Evolutionary conservation across 2,797 vertebrate genomes (phyloP).

Genomic region (Centropyge bicolor): DNA sequence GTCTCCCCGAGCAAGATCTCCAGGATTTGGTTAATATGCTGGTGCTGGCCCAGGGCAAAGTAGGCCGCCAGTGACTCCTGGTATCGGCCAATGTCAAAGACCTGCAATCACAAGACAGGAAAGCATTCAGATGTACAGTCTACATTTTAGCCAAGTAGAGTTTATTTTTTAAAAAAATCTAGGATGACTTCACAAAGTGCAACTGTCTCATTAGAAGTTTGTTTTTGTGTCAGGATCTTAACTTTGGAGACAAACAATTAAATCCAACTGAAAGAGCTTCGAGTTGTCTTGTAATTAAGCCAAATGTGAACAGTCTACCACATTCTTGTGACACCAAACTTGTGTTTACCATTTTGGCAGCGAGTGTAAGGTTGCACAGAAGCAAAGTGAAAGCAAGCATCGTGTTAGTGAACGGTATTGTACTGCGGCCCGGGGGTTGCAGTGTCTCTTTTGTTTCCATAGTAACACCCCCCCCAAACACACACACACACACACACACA

Average conservation of each 20-base stretch:
- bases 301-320: slow-evolving; percentile 10
- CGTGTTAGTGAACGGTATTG: slow-evolving; percentile 43
- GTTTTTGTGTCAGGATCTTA: slow-evolving; percentile 29
- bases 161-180: not conserved
- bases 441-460: slow-evolving; percentile 81
- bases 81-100: slow-evolving; percentile 96
- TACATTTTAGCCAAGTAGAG: not conserved
- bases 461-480: slow-evolving; percentile 63
- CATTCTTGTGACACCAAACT: slow-evolving; percentile 24
- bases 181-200: not conserved
- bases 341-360: slow-evolving; percentile 23
- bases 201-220: slow-evolving; percentile 31
- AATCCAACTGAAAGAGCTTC: slow-evolving; percentile 15
- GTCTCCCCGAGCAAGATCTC: slow-evolving; percentile 97
- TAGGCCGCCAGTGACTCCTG: slow-evolving; percentile 98
- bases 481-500: not conserved
- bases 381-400: slow-evolving; percentile 47
- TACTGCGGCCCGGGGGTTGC: slow-evolving; percentile 69
- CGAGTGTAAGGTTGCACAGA: slow-evolving; percentile 15
- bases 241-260: slow-evolving; percentile 17
- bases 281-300: slow-evolving; percentile 27
- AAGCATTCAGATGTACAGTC: slow-evolving; percentile 2
- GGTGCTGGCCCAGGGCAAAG: slow-evolving; percentile 95
- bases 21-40: slow-evolving; percentile 98
- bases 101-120: slow-evolving; percentile 79